Evolutionary conservation across 2,113 vertebrate species (phyloP), one percentile per base, ranked within the genome.

Genomic region (Oncorhynchus clarkii): DNA sequence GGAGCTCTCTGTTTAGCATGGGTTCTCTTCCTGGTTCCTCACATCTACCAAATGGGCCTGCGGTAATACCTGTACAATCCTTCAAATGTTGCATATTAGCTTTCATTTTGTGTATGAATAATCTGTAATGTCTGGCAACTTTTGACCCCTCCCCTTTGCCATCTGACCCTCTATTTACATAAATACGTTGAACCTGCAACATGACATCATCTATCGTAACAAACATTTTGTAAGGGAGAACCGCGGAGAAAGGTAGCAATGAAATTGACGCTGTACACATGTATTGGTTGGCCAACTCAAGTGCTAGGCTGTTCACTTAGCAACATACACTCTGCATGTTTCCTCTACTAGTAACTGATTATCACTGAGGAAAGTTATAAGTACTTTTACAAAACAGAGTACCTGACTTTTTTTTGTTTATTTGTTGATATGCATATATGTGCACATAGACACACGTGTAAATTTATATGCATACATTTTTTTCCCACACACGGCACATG

Each of bases 171-270:
- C 93, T 99, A 99, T 99, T 97, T 99, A 99, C 98, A 99, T 98
- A 98, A 99, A 98, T 98, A 98, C 95, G 97, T 99, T 99, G 98
- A 99, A 98, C 97, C 98, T 98, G 97, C 97, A 99, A 99, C 97
- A 98, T 99, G 97, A 98, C 97, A 96, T 96, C 96, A 96, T 97
- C 96, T 98, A 97, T 96, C 93, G 96, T 96, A 97, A 98, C 96
- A 98, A 96, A 98, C 95, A 96, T 96, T 97, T 97, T 96, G 95
- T 96, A 95, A 97, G 95, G 96, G 95, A 96, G 94, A 95, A 96
- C 96, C 95, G 95, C 95, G 95, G 95, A 96, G 95, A 97, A 54
- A 95, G 90, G 88, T 95, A 96, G 93, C 93, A 92, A 96, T 96
- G 94, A 96, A 97, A 95, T 93, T 91, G 96, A 97, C 94, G 96